Conservation (phyloP, 2,797 vertebrate species). For the Artibeus jamaicensis region DNA sequence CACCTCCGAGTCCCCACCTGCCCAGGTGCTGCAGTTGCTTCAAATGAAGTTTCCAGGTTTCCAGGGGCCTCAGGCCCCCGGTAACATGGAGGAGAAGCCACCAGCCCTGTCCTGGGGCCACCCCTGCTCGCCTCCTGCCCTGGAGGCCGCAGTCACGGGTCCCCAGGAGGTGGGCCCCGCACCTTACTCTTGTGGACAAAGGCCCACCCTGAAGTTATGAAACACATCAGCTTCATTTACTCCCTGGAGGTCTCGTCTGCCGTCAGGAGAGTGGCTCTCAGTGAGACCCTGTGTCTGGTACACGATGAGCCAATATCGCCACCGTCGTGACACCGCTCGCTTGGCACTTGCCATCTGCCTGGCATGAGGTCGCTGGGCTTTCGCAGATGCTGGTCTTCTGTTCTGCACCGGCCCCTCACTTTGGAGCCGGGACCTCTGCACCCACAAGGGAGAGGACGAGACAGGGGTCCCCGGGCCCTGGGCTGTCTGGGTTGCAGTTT, state of each 20-base stretch:
- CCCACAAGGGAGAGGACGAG: background rate
- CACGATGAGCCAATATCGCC: rapidly evolving
- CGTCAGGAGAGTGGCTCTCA: background rate
- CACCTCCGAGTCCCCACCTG: rapidly evolving
- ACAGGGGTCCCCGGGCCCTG: rapidly evolving
- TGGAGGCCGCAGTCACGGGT: background rate
- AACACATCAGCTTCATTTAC: rapidly evolving
- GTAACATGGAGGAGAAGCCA: no score
- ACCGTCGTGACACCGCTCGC: rapidly evolving
- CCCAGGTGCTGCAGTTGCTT: no score
- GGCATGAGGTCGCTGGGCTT: rapidly evolving
- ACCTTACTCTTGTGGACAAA: rapidly evolving
- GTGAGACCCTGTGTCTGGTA: rapidly evolving
- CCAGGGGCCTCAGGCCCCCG: background rate
- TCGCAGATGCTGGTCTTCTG: rapidly evolving
- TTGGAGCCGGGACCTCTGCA: rapidly evolving
- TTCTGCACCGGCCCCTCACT: background rate
- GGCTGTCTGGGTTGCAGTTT: background rate
- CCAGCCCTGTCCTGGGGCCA: rapidly evolving
- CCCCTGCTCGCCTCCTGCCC: no score
- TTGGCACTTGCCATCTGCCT: rapidly evolving
- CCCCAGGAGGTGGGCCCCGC: rapidly evolving
- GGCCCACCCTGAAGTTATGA: rapidly evolving
- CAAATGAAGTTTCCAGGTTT: background rate
- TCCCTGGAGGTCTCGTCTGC: background rate